phyloP scores from a whole-genome alignment of 1,140 invertebrate species.

The Gryon sp. region DNA sequence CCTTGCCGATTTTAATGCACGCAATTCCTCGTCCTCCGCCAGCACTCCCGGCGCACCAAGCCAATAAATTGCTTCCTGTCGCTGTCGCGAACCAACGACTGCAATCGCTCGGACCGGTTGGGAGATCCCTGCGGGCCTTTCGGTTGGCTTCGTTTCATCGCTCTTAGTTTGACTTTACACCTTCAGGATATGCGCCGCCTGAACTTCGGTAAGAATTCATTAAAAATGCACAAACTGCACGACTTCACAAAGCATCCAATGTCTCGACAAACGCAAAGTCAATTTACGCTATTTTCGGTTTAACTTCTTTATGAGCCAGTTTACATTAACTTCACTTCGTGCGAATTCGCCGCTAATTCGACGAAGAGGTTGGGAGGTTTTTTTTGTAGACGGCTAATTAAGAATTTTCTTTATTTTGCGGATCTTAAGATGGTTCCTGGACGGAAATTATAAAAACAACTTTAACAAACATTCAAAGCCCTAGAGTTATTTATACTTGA shows the following conservation, averaged over 20 bases:
- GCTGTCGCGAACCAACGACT: conserved; percentile 67
- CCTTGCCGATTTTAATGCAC: conserved; percentile 68
- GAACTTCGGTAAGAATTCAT: conserved; percentile 60
- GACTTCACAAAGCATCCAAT: conserved; percentile 51
- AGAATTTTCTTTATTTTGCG: conserved; percentile 24
- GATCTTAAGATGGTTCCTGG: background rate
- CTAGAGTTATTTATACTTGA: too few relatives aligned
- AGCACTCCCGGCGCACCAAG: conserved; percentile 67
- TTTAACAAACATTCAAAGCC: too few relatives aligned
- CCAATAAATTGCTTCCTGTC: conserved; percentile 73
- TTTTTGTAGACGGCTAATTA: conserved; percentile 34
- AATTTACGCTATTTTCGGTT: conserved; percentile 58
- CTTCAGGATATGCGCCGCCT: conserved; percentile 51
- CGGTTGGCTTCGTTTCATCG: conserved; percentile 65
- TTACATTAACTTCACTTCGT: conserved; percentile 48
- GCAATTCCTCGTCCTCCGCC: conserved; percentile 66
- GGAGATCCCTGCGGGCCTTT: conserved; percentile 63
- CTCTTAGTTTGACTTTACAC: conserved; percentile 65
- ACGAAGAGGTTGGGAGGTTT: background rate
- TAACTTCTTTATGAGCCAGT: conserved; percentile 53
- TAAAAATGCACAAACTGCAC: conserved; percentile 56
- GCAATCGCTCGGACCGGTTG: conserved; percentile 66
- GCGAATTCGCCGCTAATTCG: conserved; percentile 41
- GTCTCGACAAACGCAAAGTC: conserved; percentile 40
- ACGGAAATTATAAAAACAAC: conserved; percentile 24